phyloP scores from a whole-genome alignment of 2,113 vertebrate genomes.

The Phycodurus eques region DNA sequence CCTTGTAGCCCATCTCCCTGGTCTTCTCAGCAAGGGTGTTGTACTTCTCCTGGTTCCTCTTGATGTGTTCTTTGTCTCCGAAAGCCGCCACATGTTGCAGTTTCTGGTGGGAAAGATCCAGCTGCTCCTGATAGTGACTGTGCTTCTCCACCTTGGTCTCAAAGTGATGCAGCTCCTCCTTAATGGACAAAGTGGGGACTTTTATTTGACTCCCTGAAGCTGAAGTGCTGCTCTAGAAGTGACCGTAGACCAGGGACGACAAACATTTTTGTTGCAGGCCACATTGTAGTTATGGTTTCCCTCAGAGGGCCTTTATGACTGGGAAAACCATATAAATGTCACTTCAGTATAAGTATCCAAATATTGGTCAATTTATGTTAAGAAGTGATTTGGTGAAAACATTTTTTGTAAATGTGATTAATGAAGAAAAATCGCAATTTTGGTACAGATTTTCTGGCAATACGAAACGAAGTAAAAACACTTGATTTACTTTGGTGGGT shows the following conservation, averaged over 20 bases:
- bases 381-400: too few species aligned
- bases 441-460: not conserved
- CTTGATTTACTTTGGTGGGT: not conserved
- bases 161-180: slow-evolving; percentile 96
- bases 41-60: slow-evolving; percentile 85
- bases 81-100: slow-evolving; percentile 82
- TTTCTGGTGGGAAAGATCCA: slow-evolving; percentile 94
- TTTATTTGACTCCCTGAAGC: not conserved
- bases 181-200: not conserved
- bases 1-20: slow-evolving; percentile 93
- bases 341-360: too few species aligned
- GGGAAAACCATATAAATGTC: too few species aligned
- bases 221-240: not conserved
- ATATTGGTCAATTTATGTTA: too few species aligned
- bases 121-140: slow-evolving; percentile 91
- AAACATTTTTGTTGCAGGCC: not conserved
- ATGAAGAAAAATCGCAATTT: not conserved
- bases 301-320: too few species aligned
- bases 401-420: too few species aligned
- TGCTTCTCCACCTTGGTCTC: slow-evolving; percentile 96
- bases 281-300: not conserved
- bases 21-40: slow-evolving; percentile 84
- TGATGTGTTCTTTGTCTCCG: slow-evolving; percentile 85
- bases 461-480: not conserved
- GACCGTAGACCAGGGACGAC: not conserved